phyloP scores from a whole-genome alignment of 2,797 vertebrate species.

The Muraenolepis orangiensis region DNA sequence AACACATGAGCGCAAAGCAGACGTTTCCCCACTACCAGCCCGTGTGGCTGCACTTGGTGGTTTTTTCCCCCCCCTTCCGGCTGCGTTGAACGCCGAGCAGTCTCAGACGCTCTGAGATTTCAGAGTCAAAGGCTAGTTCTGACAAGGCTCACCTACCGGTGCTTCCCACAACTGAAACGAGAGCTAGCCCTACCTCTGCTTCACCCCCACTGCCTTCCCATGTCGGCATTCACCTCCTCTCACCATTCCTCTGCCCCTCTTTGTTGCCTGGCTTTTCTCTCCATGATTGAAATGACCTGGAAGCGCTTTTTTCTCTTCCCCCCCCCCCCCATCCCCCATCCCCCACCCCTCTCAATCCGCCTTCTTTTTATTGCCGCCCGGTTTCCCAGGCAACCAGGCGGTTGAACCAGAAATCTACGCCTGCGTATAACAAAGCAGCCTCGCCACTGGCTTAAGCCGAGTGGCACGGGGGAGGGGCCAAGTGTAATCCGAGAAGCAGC shows the following conservation, averaged over 20 bases:
- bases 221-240: slow-evolving; percentile 51
- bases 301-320: slow-evolving; percentile 81
- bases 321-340: slow-evolving; percentile 43
- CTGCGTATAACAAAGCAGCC: slow-evolving; percentile 81
- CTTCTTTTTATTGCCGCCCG: slow-evolving; percentile 85
- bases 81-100: slow-evolving; percentile 82
- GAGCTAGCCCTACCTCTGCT: slow-evolving; percentile 84
- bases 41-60: slow-evolving; percentile 85
- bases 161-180: slow-evolving; percentile 85
- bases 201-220: slow-evolving; percentile 78
- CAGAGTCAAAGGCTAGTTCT: slow-evolving; percentile 86
- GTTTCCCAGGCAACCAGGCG: slow-evolving; percentile 96
- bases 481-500: slow-evolving; percentile 89
- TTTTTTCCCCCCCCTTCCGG: slow-evolving; percentile 87
- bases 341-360: slow-evolving; percentile 42
- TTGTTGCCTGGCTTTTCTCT: slow-evolving; percentile 84
- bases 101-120: slow-evolving; percentile 86
- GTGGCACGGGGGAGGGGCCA: slow-evolving; percentile 70
- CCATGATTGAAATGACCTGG: slow-evolving; percentile 96
- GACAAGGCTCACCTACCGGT: slow-evolving; percentile 81
- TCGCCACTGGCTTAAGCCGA: slow-evolving; percentile 95
- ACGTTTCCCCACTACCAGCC: neutral
- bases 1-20: neutral
- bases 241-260: slow-evolving; percentile 79
- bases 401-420: slow-evolving; percentile 87